Evolutionary conservation across 2,113 vertebrate species (phyloP).

Genomic region (Notiomystis cincta): DNA sequence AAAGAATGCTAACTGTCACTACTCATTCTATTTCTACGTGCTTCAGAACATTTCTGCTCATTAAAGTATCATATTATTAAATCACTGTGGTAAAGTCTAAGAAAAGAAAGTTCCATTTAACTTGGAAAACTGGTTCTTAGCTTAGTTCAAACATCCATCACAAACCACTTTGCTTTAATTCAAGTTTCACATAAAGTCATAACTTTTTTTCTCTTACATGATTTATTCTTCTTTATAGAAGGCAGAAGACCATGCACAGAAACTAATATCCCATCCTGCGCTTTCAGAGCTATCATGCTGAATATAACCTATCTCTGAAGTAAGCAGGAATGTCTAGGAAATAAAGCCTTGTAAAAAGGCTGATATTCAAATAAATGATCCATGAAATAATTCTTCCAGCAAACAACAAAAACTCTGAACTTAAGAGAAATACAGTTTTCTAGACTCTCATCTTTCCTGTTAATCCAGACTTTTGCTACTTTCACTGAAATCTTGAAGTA

Average conservation of each 20-base stretch:
- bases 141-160: not conserved
- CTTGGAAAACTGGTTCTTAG: not conserved
- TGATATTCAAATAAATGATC: conserved; percentile 14
- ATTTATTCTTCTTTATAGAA: conserved; percentile 20
- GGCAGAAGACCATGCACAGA: not conserved
- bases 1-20: not conserved
- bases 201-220: not conserved
- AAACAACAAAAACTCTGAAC: conserved; percentile 2
- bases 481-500: not conserved
- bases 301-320: not conserved
- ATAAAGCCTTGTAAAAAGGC: conserved; percentile 19
- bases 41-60: not conserved
- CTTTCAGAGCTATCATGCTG: not conserved
- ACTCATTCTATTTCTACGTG: not conserved
- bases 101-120: not conserved
- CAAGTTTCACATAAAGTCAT: not conserved
- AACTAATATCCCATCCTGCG: not conserved
- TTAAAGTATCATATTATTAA: not conserved
- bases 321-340: not conserved
- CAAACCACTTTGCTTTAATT: conserved; percentile 4
- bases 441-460: not conserved
- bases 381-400: conserved; percentile 29
- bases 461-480: not conserved
- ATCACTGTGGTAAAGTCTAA: not conserved
- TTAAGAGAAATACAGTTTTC: not conserved